These are phyloP conservation scores for Ylistrum balloti DNA, from an alignment of 1,140 invertebrate genomes.

Conservation along the genomic window DNA sequence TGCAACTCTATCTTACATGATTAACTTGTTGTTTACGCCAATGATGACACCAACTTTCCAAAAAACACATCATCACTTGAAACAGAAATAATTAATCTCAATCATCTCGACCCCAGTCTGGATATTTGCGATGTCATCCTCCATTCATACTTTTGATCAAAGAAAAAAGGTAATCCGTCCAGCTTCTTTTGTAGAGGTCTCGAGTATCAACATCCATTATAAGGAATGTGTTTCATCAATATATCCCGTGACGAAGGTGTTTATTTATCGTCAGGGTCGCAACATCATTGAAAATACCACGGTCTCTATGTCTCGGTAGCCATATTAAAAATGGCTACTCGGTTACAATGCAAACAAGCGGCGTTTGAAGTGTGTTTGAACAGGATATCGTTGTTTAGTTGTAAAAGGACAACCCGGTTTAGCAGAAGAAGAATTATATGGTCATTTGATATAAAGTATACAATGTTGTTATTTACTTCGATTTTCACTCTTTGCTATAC, in stretches of 20 bases:
- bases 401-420: too few species aligned
- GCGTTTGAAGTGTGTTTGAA: not conserved
- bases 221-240: constrained; percentile 29
- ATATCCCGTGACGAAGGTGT: constrained; percentile 24
- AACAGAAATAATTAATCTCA: not conserved
- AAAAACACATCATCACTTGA: not conserved
- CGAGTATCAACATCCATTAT: not conserved
- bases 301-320: constrained; percentile 5
- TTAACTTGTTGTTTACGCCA: not conserved
- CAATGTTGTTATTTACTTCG: not conserved
- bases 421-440: not conserved
- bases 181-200: not conserved
- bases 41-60: not conserved
- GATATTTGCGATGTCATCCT: not conserved
- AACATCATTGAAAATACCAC: constrained; percentile 34
- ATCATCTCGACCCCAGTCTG: not conserved
- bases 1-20: not conserved
- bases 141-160: not conserved
- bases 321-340: constrained; percentile 28
- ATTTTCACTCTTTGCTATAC: too few species aligned
- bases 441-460: not conserved
- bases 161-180: not conserved
- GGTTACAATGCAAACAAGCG: not conserved
- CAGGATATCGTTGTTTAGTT: not conserved
- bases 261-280: not conserved